These are phyloP conservation scores for Crax fasciolata DNA, from an alignment of 2,797 vertebrate genomes.

Conservation along the genomic window DNA sequence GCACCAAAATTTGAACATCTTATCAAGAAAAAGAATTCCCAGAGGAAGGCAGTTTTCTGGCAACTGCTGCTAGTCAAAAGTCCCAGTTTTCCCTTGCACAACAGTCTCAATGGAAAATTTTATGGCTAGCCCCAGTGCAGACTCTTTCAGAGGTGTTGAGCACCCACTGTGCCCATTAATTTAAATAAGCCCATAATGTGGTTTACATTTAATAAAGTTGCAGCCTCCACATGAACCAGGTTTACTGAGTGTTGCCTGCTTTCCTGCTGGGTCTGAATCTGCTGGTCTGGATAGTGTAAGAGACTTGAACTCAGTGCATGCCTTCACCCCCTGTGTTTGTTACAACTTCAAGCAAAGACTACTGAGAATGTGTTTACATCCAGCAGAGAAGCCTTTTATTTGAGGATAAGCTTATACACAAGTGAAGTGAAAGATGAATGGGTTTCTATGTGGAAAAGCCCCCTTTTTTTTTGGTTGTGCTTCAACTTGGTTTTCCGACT, in stretches of 20 bases:
- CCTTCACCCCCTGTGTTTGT: background rate
- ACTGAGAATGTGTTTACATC: background rate
- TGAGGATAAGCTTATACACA: background rate
- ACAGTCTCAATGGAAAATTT: conserved; percentile 44
- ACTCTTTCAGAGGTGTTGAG: conserved; percentile 75
- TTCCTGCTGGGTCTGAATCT: conserved; percentile 63
- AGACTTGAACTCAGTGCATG: background rate
- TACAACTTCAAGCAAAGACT: background rate
- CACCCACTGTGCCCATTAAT: conserved; percentile 72
- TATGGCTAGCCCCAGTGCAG: conserved; percentile 20
- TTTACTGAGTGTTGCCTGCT: conserved; percentile 73
- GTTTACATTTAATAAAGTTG: conserved; percentile 77
- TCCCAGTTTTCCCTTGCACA: background rate
- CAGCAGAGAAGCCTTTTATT: background rate
- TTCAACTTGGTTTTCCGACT: background rate
- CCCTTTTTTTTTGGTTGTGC: background rate
- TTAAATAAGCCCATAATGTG: conserved; percentile 75
- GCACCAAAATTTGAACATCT: background rate
- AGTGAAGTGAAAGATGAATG: background rate
- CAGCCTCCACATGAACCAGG: conserved; percentile 64
- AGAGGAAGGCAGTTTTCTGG: background rate
- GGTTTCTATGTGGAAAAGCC: background rate
- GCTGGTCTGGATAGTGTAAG: conserved; percentile 52
- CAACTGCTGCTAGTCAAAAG: background rate
- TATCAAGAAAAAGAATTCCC: background rate